Conservation (phyloP, 2,113 vertebrate genomes). For the Tragelaphus imberbis region DNA sequence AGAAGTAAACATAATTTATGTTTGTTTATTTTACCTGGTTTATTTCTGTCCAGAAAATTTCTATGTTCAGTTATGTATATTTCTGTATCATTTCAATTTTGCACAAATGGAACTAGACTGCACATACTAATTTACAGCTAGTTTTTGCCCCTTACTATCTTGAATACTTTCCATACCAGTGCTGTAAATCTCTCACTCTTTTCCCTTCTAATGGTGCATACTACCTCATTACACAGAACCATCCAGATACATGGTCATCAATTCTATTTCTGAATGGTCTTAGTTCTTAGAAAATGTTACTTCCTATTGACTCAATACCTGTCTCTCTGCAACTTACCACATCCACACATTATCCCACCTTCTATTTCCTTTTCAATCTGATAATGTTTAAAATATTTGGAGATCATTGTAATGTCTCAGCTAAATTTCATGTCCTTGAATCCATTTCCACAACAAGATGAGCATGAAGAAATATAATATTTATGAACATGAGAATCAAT, state of each 20-base stretch:
- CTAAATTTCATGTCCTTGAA: neutral
- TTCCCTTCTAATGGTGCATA: neutral
- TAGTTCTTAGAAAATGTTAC: constrained; percentile 8
- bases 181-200: neutral
- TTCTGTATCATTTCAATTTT: neutral
- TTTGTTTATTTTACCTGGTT: neutral
- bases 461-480: neutral
- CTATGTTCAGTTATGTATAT: neutral
- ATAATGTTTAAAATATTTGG: neutral
- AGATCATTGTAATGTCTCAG: neutral
- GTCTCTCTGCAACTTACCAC: neutral
- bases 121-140: neutral
- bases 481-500: neutral
- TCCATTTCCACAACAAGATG: neutral
- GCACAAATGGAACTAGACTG: neutral
- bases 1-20: neutral
- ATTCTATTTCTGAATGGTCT: neutral
- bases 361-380: neutral
- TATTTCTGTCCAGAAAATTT: neutral
- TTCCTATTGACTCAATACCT: neutral
- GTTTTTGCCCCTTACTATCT: neutral
- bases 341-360: neutral
- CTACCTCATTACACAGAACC: neutral
- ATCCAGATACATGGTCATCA: neutral
- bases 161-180: neutral